phyloP scores from a whole-genome alignment of 1,140 invertebrate species.

The Luehdorfia chinensis region DNA sequence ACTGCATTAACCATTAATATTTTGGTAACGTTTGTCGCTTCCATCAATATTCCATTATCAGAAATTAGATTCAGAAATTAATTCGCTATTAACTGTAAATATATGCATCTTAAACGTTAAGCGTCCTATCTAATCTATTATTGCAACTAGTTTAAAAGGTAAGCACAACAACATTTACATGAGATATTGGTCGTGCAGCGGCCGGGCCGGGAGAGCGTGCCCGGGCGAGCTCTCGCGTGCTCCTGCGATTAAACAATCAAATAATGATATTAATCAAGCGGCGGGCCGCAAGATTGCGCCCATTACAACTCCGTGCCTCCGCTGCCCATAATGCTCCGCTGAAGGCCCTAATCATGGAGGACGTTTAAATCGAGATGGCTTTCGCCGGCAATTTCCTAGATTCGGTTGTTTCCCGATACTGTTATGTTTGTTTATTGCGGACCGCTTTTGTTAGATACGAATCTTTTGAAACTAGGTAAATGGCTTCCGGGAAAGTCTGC shows the following conservation, averaged over 20 bases:
- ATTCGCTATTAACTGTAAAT: too few species aligned
- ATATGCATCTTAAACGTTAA: too few species aligned
- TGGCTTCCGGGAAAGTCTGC: slow-evolving; percentile 2
- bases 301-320: slow-evolving; percentile 1
- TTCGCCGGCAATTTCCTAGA: slow-evolving; percentile 10
- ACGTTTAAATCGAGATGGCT: slow-evolving; percentile 13
- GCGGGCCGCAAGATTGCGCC: slow-evolving; percentile 3
- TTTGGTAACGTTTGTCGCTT: too few species aligned
- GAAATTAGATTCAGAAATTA: too few species aligned
- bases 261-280: slow-evolving; percentile 16
- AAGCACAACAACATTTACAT: too few species aligned
- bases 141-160: too few species aligned
- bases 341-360: slow-evolving; percentile 1
- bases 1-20: too few species aligned
- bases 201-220: neutral
- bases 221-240: neutral
- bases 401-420: slow-evolving; percentile 6
- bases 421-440: slow-evolving; percentile 7
- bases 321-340: neutral
- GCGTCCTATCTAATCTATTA: too few species aligned
- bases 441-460: neutral
- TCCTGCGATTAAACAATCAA: neutral
- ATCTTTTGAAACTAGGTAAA: neutral
- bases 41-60: too few species aligned
- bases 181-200: neutral